Evolutionary conservation across 2,797 vertebrate species (phyloP), one percentile per base, ranked within the genome.

Genomic region (Phrynocephalus forsythii): DNA sequence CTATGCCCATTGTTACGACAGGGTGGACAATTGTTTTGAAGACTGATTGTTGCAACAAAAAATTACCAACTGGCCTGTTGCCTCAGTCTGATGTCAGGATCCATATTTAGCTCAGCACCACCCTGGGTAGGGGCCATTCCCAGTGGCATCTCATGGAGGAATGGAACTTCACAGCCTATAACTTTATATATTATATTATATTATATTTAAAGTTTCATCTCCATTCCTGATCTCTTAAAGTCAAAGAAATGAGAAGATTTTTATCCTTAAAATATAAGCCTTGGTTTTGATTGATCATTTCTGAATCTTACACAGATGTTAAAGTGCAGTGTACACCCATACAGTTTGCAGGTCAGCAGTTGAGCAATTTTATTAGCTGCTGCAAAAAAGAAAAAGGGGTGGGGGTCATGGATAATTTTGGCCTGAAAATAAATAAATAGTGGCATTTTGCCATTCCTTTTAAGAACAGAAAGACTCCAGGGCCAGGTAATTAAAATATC

Each of bases 401-500:
- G 69, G 3, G 28, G 69, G 3, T n/a, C n/a, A n/a, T 71, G 69
- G 10, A n/a, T 10, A 28, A 1, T 28, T 28, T 28, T 20, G 6
- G 8, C 20, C 20, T 71, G 28, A 10, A 8, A 28, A 71, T n/a
- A 71, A 79, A 28, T 68, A 69, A 20, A 50, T 44, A 52, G 76
- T 63, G 15, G 38, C 75, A 38, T 16, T 84, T 60, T 28, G 30
- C 77, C 75, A 4, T 24, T 48, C 52, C 60, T 26, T 69, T 87
- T 78, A 78, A 69, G 44, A 69, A 10, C 8, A 68, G 33, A 66
- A 76, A 30, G 18, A 30, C 69, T 63, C 85, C 50, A 38, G 33
- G 15, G 9, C 83, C 83, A 81, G 77, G 66, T 63, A 81, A 81
- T 81, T 81, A 73, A 88, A 85, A 50, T 84, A 78, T 63, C 44